These are phyloP conservation scores for Drosophila rufa DNA, from an alignment of 1,140 invertebrate species.

Conservation along the genomic window DNA sequence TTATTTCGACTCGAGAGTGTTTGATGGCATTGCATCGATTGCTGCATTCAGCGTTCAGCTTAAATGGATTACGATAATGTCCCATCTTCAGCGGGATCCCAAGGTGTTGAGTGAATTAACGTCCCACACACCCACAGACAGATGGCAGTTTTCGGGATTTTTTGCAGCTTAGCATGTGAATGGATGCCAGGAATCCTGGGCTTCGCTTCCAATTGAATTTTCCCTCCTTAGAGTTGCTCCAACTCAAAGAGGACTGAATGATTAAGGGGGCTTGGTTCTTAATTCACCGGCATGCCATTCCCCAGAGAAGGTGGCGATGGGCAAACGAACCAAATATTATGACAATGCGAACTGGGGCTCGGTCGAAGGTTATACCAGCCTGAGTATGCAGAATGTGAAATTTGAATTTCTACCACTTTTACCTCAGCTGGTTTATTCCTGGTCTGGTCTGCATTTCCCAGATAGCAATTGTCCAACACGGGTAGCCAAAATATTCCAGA, in stretches of 20 bases:
- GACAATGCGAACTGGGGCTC: constrained; percentile 10
- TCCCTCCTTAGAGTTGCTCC: background rate
- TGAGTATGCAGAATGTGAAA: constrained; percentile 26
- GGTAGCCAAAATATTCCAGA: constrained; percentile 35
- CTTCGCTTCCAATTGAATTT: constrained; percentile 42
- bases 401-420: constrained; percentile 26
- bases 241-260: constrained; percentile 14
- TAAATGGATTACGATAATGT: constrained; percentile 57
- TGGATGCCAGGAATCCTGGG: constrained; percentile 19
- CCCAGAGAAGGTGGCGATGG: background rate
- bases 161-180: constrained; percentile 26
- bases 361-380: constrained; percentile 27
- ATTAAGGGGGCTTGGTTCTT: constrained; percentile 23
- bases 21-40: constrained; percentile 33
- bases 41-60: constrained; percentile 46
- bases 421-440: constrained; percentile 18
- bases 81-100: constrained; percentile 25
- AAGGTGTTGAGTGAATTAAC: constrained; percentile 56
- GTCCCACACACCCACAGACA: constrained; percentile 16
- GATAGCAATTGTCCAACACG: constrained; percentile 56
- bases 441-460: constrained; percentile 56
- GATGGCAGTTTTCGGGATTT: constrained; percentile 28
- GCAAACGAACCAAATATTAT: constrained; percentile 23
- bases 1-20: constrained; percentile 13
- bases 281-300: constrained; percentile 11